Evolutionary conservation across 2,888 invertebrate species (phyloP).

Genomic region (Xestia rhomboidea): DNA sequence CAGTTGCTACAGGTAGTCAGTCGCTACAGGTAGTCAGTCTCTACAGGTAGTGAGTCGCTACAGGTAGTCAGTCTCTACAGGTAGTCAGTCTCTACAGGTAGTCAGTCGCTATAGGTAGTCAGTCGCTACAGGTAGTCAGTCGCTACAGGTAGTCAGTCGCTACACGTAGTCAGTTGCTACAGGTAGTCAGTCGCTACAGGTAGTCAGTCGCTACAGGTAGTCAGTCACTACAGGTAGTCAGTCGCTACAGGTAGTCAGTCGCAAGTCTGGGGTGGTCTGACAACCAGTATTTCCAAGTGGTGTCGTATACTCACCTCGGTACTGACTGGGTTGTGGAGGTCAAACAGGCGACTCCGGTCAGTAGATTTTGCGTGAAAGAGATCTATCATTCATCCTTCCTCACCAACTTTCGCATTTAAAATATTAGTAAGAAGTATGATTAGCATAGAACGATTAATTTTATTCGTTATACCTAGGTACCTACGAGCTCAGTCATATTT

Average conservation of each 20-base stretch:
- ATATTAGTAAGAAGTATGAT: too few species aligned
- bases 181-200: not conserved
- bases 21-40: not conserved
- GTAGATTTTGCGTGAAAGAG: too few species aligned
- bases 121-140: not conserved
- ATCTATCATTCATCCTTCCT: too few species aligned
- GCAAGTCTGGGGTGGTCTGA: not conserved
- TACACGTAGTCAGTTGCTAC: too few species aligned
- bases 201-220: not conserved
- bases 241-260: not conserved
- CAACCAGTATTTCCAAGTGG: not conserved
- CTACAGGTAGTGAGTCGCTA: too few species aligned
- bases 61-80: not conserved
- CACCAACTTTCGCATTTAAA: too few species aligned
- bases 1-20: not conserved
- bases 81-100: not conserved
- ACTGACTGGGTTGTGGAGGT: not conserved
- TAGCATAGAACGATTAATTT: not conserved
- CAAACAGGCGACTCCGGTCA: not conserved
- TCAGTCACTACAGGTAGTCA: not conserved
- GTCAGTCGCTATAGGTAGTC: too few species aligned
- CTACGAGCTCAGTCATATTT: not conserved
- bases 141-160: not conserved
- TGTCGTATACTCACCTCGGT: not conserved
- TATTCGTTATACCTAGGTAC: not conserved